These are phyloP conservation scores for Rhopalosiphum maidis DNA, from an alignment of 1,140 invertebrate species.

Conservation along the genomic window DNA sequence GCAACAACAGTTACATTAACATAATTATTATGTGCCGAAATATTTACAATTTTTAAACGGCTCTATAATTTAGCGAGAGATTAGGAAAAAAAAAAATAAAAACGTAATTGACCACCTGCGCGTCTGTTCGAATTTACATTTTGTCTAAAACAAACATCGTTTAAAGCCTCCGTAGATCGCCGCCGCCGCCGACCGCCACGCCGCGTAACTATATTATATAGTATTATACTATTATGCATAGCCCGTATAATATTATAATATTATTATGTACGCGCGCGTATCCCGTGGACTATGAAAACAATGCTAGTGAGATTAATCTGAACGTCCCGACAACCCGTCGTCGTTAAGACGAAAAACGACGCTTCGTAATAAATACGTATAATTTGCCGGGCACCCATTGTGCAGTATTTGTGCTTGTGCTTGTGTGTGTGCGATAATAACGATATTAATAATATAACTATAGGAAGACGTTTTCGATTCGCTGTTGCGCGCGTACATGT, in stretches of 20 bases:
- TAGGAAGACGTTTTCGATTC: neutral
- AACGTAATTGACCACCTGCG: slow-evolving; percentile 43
- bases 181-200: neutral
- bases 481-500: neutral
- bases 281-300: neutral
- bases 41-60: slow-evolving; percentile 30
- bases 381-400: neutral
- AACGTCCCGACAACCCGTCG: neutral
- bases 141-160: slow-evolving; percentile 35
- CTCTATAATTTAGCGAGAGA: slow-evolving; percentile 21
- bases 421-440: neutral
- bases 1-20: slow-evolving; percentile 19
- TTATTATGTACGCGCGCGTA: neutral
- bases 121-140: slow-evolving; percentile 12
- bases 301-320: slow-evolving; percentile 3
- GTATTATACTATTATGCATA: too few relatives aligned
- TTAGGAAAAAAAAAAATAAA: slow-evolving; percentile 4
- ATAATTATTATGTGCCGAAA: slow-evolving; percentile 30
- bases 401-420: neutral
- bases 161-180: neutral
- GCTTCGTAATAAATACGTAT: neutral
- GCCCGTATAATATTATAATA: too few relatives aligned
- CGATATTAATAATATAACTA: neutral
- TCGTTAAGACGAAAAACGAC: neutral
- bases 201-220: neutral